Conservation (phyloP, 1,140 invertebrate species). For the Drosophila jambulina region DNA sequence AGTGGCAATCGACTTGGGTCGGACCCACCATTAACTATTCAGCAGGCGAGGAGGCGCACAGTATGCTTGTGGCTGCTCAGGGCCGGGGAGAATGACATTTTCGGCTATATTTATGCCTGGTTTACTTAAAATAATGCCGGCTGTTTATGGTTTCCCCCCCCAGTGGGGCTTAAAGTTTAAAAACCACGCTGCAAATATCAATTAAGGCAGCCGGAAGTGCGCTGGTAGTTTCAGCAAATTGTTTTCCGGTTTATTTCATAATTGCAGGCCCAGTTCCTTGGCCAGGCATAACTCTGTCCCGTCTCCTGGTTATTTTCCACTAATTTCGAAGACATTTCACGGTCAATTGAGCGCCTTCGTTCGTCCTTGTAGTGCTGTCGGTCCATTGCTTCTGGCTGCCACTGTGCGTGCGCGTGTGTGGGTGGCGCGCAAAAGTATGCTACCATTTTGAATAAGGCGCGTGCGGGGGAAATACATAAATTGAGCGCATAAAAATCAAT, state of each 20-base stretch:
- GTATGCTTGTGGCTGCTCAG: no score
- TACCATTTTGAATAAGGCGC: conserved; percentile 23
- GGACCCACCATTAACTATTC: conserved; percentile 39
- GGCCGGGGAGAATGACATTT: not conserved
- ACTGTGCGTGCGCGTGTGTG: conserved; percentile 18
- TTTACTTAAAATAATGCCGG: not conserved
- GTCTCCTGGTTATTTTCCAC: not conserved
- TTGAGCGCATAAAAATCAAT: conserved; percentile 81
- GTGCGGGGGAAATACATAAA: conserved; percentile 61
- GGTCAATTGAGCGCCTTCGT: conserved; percentile 57
- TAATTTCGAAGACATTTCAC: conserved; percentile 59
- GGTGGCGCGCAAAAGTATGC: not conserved
- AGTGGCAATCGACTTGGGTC: conserved; percentile 24
- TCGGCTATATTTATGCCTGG: not conserved
- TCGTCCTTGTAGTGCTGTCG: conserved; percentile 25
- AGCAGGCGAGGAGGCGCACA: not conserved
- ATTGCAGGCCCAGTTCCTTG: not conserved
- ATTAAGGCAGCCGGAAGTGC: not conserved
- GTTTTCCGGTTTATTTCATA: conserved; percentile 2
- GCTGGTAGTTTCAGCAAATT: not conserved
- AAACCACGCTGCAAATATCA: not conserved
- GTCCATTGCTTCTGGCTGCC: conserved; percentile 28
- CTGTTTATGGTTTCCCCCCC: not conserved
- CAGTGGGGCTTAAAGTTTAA: not conserved
- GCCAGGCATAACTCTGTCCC: not conserved